Percentiles rank a stretch among this genome's conserved stretches.
Evolutionary conservation across 1,140 invertebrate species (phyloP).

Genomic region (Hesperophylax magnus): DNA sequence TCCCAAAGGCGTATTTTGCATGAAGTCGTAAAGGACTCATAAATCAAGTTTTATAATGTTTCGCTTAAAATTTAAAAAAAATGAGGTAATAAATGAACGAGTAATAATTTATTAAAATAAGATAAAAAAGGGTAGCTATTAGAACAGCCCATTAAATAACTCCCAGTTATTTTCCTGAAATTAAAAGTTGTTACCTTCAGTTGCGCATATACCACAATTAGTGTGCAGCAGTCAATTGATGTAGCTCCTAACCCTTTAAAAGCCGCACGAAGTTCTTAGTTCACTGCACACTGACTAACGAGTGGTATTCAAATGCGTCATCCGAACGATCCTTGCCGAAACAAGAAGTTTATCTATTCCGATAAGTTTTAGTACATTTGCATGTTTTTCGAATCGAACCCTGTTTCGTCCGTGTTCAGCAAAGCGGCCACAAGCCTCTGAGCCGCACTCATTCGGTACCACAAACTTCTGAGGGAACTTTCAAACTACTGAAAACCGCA

Average conservation of each 20-base stretch:
- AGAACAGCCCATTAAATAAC: too few species aligned
- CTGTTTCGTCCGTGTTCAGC: conserved; percentile 38
- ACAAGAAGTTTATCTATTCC: conserved; percentile 5
- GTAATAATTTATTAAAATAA: too few species aligned
- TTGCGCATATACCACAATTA: too few species aligned
- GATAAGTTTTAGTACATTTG: conserved; percentile 41
- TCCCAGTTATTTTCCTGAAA: too few species aligned
- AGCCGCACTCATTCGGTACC: conserved; percentile 35
- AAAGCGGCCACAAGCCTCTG: conserved; percentile 51
- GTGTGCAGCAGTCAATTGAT: too few species aligned
- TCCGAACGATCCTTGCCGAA: conserved; percentile 5
- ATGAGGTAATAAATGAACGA: too few species aligned
- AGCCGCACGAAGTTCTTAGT: too few species aligned
- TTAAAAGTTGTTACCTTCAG: too few species aligned
- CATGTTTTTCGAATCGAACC: conserved; percentile 41
- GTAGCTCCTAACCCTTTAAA: too few species aligned
- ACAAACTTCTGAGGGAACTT: conserved; percentile 45
- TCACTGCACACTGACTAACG: not conserved
- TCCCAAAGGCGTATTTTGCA: conserved; percentile 13
- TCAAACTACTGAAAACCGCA: conserved; percentile 52
- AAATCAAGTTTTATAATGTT: not conserved
- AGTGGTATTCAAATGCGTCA: not conserved
- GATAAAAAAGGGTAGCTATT: too few species aligned
- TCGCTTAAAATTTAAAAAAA: too few species aligned
- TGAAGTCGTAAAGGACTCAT: conserved; percentile 10